Evolutionary conservation across 2,113 vertebrate genomes (phyloP).

Genomic region (Cathartes aura): DNA sequence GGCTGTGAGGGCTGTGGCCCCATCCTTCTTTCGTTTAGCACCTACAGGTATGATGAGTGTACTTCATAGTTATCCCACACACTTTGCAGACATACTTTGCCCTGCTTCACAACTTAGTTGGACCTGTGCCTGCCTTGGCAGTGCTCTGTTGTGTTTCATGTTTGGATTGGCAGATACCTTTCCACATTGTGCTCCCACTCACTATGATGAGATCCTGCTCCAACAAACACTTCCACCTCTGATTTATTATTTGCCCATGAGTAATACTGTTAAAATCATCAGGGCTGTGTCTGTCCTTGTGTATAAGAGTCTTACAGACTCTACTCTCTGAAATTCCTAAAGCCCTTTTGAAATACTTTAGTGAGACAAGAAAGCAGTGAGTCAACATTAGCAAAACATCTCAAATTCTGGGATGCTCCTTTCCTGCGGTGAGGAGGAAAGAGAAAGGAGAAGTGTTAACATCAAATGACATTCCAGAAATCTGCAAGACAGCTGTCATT

Average conservation of each 20-base stretch:
- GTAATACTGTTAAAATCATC: constrained; percentile 23
- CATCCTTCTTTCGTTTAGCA: not conserved
- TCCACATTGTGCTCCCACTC: not conserved
- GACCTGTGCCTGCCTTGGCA: constrained; percentile 4
- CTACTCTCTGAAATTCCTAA: not conserved
- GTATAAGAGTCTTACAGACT: not conserved
- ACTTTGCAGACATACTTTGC: not conserved
- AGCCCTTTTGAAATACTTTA: not conserved
- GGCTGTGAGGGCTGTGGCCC: not conserved
- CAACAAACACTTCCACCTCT: constrained; percentile 14
- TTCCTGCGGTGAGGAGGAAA: not conserved
- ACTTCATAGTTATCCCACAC: not conserved
- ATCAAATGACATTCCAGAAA: not conserved
- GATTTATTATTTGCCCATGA: constrained; percentile 37
- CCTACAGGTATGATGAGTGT: not conserved
- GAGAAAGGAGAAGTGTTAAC: not conserved
- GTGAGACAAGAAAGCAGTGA: not conserved
- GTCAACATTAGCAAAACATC: not conserved
- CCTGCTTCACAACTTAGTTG: constrained; percentile 1
- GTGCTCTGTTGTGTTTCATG: constrained; percentile 23
- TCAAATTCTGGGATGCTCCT: not conserved
- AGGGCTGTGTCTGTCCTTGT: not conserved
- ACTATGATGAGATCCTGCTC: not conserved
- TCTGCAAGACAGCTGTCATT: not conserved
- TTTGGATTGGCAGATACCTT: constrained; percentile 48